phyloP scores from a whole-genome alignment of 2,797 vertebrate genomes.

The Columba guinea region DNA sequence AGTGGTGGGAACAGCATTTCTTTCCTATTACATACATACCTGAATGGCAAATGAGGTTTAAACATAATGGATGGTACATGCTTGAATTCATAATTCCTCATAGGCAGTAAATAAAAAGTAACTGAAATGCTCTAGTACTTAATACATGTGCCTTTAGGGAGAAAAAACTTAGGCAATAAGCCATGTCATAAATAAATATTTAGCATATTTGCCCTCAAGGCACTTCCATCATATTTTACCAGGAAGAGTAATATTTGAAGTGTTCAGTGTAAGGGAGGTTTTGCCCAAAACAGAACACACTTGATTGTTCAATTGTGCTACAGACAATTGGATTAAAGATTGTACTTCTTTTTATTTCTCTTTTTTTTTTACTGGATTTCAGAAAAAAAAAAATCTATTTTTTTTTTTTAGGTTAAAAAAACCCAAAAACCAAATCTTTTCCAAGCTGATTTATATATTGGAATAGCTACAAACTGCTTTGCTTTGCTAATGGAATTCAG shows the following conservation, averaged over 20 bases:
- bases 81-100: not conserved
- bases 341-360: not conserved
- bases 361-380: not conserved
- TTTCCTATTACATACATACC: not conserved
- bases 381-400: not conserved
- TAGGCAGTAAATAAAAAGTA: not conserved
- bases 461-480: not conserved
- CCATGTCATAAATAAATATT: slow-evolving; percentile 63
- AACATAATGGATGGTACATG: not conserved
- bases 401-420: not conserved
- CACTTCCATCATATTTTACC: slow-evolving; percentile 32
- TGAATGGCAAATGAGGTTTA: slow-evolving; percentile 26
- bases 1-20: not conserved
- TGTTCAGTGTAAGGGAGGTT: not conserved
- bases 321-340: not conserved
- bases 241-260: slow-evolving; percentile 29
- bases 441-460: not conserved
- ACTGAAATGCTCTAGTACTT: slow-evolving; percentile 32
- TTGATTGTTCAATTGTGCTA: not conserved
- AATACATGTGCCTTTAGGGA: slow-evolving; percentile 32
- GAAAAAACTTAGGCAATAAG: slow-evolving; percentile 20
- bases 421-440: not conserved
- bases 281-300: not conserved
- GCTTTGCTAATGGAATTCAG: not conserved
- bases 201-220: slow-evolving; percentile 24